These are phyloP conservation scores for Caracal caracal DNA, from an alignment of 2,113 vertebrate species.

Conservation along the genomic window DNA sequence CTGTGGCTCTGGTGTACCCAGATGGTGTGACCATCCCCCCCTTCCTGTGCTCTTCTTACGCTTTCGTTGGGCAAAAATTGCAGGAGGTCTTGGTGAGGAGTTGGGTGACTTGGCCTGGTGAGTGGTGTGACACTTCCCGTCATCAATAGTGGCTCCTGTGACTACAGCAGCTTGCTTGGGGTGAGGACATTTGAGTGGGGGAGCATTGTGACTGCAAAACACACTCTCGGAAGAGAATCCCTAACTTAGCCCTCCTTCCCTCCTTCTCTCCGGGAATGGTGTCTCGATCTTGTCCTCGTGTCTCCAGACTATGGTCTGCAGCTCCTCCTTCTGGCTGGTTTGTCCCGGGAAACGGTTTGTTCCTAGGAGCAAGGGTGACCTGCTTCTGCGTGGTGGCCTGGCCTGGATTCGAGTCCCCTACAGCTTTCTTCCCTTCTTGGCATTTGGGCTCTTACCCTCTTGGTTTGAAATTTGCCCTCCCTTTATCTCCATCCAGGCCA, in stretches of 20 bases:
- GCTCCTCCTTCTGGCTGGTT: background rate
- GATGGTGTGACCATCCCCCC: background rate
- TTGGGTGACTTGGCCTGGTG: background rate
- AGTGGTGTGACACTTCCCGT: background rate
- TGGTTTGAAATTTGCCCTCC: constrained; percentile 82
- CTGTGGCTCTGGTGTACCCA: accelerated
- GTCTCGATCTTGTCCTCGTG: background rate
- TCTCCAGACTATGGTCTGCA: background rate
- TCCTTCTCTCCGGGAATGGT: background rate
- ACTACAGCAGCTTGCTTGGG: background rate
- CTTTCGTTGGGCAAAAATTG: background rate
- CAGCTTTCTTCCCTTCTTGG: background rate
- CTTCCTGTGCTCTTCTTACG: background rate
- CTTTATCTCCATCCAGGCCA: constrained; percentile 90
- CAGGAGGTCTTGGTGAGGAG: background rate
- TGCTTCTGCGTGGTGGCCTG: constrained; percentile 27
- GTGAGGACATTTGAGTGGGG: background rate
- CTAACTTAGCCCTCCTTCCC: background rate
- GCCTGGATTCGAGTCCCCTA: background rate
- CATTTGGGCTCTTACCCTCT: constrained; percentile 40
- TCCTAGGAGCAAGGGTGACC: background rate
- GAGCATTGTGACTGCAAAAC: background rate
- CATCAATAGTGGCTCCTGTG: background rate
- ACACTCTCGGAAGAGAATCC: background rate
- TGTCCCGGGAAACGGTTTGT: background rate